These are phyloP conservation scores for Heliopora coerulea DNA, from an alignment of 92 coral and sea anemone species.

Conservation along the genomic window DNA sequence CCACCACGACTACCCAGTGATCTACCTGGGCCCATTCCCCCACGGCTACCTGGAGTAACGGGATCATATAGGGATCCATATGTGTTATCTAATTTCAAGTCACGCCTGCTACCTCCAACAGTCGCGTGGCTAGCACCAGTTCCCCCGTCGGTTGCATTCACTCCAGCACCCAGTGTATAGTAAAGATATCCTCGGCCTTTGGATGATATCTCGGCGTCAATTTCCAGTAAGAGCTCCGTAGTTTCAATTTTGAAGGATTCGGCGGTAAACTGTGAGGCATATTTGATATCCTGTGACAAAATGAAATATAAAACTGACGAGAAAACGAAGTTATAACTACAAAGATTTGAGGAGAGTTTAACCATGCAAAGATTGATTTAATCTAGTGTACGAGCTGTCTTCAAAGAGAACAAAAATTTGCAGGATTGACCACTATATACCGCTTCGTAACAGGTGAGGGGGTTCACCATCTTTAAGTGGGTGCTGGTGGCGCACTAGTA, in stretches of 20 bases:
- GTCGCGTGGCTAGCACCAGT: slow-evolving; percentile 96
- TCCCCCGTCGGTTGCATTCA: slow-evolving; percentile 67
- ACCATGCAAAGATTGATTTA: too few species aligned
- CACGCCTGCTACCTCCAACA: slow-evolving; percentile 67
- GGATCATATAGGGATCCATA: slow-evolving; percentile 95
- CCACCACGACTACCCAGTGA: slow-evolving; percentile 88
- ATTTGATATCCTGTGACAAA: slow-evolving; percentile 76
- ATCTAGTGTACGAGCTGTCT: too few species aligned
- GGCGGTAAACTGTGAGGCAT: slow-evolving; percentile 72
- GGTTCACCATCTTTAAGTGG: too few species aligned
- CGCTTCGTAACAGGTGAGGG: too few species aligned
- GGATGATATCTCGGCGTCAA: slow-evolving; percentile 76
- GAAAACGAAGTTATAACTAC: too few species aligned
- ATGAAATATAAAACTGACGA: neutral
- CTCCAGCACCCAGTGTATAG: slow-evolving; percentile 65
- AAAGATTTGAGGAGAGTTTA: too few species aligned
- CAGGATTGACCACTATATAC: too few species aligned
- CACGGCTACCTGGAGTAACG: slow-evolving; percentile 73
- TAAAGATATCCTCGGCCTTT: slow-evolving; percentile 72
- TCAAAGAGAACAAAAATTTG: too few species aligned
- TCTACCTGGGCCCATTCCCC: slow-evolving; percentile 69
- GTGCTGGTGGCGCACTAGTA: too few species aligned
- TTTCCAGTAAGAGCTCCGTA: slow-evolving; percentile 88
- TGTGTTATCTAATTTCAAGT: slow-evolving; percentile 52
- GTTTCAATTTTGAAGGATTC: slow-evolving; percentile 91